A percentile compares a stretch with the other conserved stretches of the same genome.
Evolutionary conservation across 2,797 vertebrate species (phyloP).

Genomic region (Chrysocyon brachyurus): DNA sequence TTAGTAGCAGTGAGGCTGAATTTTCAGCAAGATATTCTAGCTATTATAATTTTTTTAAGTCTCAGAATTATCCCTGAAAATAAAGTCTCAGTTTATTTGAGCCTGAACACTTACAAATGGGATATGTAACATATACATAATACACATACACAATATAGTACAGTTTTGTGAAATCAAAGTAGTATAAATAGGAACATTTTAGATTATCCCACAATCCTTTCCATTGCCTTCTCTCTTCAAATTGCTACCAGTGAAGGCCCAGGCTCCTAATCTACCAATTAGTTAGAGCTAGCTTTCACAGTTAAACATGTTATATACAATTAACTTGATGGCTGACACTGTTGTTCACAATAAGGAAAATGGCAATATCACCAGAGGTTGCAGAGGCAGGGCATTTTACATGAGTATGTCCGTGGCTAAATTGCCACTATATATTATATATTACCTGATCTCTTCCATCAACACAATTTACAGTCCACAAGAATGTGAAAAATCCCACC

Average conservation of each 20-base stretch:
- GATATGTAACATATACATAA: conserved; percentile 11
- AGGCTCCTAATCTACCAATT: not conserved
- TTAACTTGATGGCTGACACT: not conserved
- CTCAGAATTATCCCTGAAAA: conserved; percentile 69
- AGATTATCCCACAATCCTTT: conserved; percentile 6
- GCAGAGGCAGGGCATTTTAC: conserved; percentile 1
- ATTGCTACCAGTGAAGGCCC: conserved; percentile 20
- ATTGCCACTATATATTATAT: not conserved
- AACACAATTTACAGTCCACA: not conserved
- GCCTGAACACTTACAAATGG: conserved; percentile 39
- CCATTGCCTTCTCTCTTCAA: conserved; percentile 27
- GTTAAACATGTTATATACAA: not conserved
- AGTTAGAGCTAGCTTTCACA: not conserved
- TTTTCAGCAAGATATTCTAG: conserved; percentile 36
- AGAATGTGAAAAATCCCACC: conserved; percentile 38
- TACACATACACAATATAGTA: conserved; percentile 39
- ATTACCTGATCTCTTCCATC: conserved; percentile 31
- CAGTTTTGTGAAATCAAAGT: conserved; percentile 48
- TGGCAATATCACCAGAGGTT: not conserved
- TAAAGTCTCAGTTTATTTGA: conserved; percentile 53
- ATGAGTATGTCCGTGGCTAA: not conserved
- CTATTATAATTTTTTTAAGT: not conserved
- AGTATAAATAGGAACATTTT: not conserved
- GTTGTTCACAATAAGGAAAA: conserved; percentile 28
- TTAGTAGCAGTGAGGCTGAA: conserved; percentile 25